Conservation (phyloP, 1,140 invertebrate species). For the Potamilus streckersoni region DNA sequence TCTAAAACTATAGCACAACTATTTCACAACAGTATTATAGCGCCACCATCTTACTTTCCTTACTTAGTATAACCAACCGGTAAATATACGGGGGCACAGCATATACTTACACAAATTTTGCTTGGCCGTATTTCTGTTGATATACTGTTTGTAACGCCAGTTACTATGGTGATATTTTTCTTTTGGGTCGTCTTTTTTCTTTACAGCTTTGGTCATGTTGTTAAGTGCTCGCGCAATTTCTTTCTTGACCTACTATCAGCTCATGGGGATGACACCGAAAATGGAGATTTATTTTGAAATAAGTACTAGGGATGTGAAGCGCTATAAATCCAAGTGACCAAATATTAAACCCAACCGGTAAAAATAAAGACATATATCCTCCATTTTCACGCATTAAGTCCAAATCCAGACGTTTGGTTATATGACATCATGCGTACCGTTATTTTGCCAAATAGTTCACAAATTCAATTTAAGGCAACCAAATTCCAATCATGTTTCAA, state of each 20-base stretch:
- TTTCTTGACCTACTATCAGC: constrained; percentile 9
- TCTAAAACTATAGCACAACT: too few relatives aligned
- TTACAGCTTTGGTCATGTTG: constrained; percentile 14
- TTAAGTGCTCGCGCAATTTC: constrained; percentile 14
- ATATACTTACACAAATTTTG: constrained; percentile 17
- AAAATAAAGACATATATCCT: constrained; percentile 17
- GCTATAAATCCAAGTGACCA: constrained; percentile 24
- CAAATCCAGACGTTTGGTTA: constrained; percentile 24
- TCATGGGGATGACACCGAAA: constrained; percentile 9
- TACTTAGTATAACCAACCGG: too few relatives aligned
- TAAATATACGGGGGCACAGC: constrained; percentile 9
- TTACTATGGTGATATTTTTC: constrained; percentile 26
- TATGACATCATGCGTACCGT: constrained; percentile 18
- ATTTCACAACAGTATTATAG: too few relatives aligned
- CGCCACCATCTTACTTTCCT: too few relatives aligned
- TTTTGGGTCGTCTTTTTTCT: not conserved
- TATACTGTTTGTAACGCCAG: constrained; percentile 28
- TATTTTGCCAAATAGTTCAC: too few relatives aligned
- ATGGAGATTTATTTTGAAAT: constrained; percentile 9
- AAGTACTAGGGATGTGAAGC: not conserved
- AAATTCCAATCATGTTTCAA: too few relatives aligned
- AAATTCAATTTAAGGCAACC: too few relatives aligned
- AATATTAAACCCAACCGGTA: constrained; percentile 16
- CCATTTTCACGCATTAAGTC: constrained; percentile 22
- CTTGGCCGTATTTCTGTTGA: constrained; percentile 6